These are phyloP conservation scores for Cepphus grylle DNA, from an alignment of 2,113 vertebrate genomes.

Conservation along the genomic window DNA sequence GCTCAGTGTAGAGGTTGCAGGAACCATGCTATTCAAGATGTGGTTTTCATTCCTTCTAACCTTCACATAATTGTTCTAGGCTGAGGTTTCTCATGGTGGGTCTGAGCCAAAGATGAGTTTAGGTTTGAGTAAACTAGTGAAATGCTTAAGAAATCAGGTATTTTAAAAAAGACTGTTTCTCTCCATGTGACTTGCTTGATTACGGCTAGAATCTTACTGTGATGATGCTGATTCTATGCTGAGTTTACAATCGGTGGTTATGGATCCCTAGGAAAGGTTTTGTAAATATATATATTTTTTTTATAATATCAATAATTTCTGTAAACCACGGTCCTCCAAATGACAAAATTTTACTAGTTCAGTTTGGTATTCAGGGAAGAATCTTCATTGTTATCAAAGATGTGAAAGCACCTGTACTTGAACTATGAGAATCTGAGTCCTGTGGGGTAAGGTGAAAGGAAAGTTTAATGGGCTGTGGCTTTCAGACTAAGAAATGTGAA, in stretches of 20 bases:
- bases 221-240: not conserved
- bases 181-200: not conserved
- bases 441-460: not conserved
- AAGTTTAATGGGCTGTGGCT: not conserved
- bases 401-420: not conserved
- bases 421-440: not conserved
- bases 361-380: not conserved
- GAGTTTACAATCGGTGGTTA: not conserved
- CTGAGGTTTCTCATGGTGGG: not conserved
- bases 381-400: not conserved
- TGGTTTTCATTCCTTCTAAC: not conserved
- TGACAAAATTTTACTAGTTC: not conserved
- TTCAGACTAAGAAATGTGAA: not conserved
- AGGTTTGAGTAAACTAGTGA: not conserved
- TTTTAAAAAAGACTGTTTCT: not conserved
- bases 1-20: not conserved
- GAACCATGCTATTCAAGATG: not conserved
- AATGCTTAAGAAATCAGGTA: not conserved
- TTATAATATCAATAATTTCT: not conserved
- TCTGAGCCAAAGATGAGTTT: not conserved
- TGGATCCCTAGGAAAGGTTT: not conserved
- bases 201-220: not conserved
- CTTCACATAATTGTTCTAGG: not conserved
- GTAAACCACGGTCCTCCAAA: not conserved
- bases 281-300: not conserved